Percentiles rank a stretch among this genome's conserved stretches.
phyloP scores from a whole-genome alignment of 2,888 invertebrate species.

The Drosophila pullipes region DNA sequence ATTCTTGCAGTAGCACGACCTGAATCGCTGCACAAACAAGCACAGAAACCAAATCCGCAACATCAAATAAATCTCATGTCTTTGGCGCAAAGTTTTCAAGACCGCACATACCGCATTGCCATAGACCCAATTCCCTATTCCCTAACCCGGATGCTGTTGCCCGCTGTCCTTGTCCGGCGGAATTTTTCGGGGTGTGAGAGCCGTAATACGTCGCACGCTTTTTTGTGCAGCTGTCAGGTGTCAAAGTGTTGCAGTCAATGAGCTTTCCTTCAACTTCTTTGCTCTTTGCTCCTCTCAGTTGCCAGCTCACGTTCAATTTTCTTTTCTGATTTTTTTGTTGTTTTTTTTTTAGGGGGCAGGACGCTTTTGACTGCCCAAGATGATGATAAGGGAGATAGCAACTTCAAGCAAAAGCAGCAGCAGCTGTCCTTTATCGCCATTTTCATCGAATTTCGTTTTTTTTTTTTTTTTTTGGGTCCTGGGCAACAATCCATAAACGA shows the following conservation, averaged over 20 bases:
- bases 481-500: conserved; percentile 77
- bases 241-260: conserved; percentile 77
- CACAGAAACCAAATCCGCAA: conserved; percentile 57
- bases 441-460: conserved; percentile 31
- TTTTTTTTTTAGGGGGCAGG: conserved; percentile 10
- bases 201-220: conserved; percentile 70
- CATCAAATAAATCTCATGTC: conserved; percentile 66
- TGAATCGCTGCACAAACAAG: conserved; percentile 31
- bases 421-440: conserved; percentile 66
- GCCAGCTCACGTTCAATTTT: conserved; percentile 48
- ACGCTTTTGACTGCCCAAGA: conserved; percentile 62
- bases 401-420: conserved; percentile 56
- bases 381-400: conserved; percentile 66
- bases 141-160: not conserved
- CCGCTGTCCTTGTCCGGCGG: conserved; percentile 8
- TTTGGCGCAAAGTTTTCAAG: conserved; percentile 45
- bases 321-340: conserved; percentile 25
- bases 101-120: conserved; percentile 46
- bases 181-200: conserved; percentile 11
- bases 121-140: conserved; percentile 15
- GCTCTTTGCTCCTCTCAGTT: conserved; percentile 11
- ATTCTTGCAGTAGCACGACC: conserved; percentile 46
- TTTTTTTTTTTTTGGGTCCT: conserved; percentile 7
- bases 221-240: conserved; percentile 76
- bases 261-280: conserved; percentile 48